Evolutionary conservation across 2,113 vertebrate species (phyloP).

Genomic region (Orthochromis malagaraziensis): DNA sequence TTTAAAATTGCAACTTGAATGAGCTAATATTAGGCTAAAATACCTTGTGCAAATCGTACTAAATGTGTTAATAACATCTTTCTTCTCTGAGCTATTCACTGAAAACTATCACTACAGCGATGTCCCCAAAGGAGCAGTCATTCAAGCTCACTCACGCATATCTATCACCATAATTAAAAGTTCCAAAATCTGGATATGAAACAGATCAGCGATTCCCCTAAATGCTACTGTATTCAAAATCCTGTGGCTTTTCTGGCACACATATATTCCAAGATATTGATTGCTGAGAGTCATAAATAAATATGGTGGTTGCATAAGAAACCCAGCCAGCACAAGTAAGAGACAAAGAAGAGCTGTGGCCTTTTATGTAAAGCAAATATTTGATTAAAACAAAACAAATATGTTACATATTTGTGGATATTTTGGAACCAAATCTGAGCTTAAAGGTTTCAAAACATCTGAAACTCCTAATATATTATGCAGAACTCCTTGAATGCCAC

Average conservation of each 20-base stretch:
- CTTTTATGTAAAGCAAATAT: background rate
- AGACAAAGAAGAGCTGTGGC: background rate
- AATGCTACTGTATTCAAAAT: background rate
- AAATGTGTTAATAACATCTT: background rate
- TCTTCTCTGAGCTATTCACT: background rate
- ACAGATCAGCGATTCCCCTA: background rate
- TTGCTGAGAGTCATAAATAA: slow-evolving; percentile 27
- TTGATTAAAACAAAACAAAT: background rate
- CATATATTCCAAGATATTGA: slow-evolving; percentile 1
- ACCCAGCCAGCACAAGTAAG: background rate
- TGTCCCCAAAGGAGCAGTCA: background rate
- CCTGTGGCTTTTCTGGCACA: background rate
- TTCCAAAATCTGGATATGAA: background rate
- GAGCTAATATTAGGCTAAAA: background rate
- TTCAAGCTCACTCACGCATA: background rate
- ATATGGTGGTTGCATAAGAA: slow-evolving; percentile 17
- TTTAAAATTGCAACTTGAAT: background rate
- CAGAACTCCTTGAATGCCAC: slow-evolving; percentile 16
- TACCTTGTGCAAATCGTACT: background rate
- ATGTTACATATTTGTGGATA: background rate
- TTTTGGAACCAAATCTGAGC: background rate
- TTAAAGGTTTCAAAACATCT: background rate
- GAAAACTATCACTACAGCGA: background rate
- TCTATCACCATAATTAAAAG: slow-evolving; percentile 11
- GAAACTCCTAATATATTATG: background rate